A percentile compares a stretch with the other conserved stretches of the same genome.
Evolutionary conservation across 2,888 invertebrate species (phyloP).

Genomic region (Agrochola circellaris): DNA sequence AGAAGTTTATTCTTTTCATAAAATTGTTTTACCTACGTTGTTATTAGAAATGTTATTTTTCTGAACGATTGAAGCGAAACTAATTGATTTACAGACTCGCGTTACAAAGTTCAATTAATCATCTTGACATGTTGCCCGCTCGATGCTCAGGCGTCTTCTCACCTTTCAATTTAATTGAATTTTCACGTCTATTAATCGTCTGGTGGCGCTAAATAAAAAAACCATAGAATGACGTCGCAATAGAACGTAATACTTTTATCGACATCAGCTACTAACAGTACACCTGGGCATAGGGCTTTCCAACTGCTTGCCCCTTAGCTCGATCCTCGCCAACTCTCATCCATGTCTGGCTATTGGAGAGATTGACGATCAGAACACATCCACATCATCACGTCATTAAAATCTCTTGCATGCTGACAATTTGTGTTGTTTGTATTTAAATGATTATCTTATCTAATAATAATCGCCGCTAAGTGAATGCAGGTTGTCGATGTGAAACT

Average conservation of each 20-base stretch:
- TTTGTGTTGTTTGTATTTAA: too few relatives aligned
- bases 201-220: background rate
- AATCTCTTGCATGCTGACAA: too few relatives aligned
- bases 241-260: background rate
- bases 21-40: background rate
- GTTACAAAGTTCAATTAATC: slow-evolving; percentile 53
- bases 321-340: background rate
- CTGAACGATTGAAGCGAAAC: slow-evolving; percentile 18
- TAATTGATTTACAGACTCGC: slow-evolving; percentile 50
- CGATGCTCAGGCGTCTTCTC: slow-evolving; percentile 25
- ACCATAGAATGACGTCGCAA: background rate
- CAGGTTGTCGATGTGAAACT: background rate
- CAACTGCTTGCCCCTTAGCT: background rate
- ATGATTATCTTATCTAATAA: too few relatives aligned
- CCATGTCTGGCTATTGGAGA: background rate
- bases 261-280: background rate
- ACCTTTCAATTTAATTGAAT: slow-evolving; percentile 52
- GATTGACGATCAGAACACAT: background rate
- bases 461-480: background rate
- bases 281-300: background rate
- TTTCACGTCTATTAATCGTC: slow-evolving; percentile 22
- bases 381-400: too few relatives aligned
- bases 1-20: background rate
- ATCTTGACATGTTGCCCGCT: slow-evolving; percentile 38
- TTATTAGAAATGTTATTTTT: slow-evolving; percentile 24